Evolutionary conservation across 2,113 vertebrate species (phyloP).

Genomic region (Tamias sibiricus): DNA sequence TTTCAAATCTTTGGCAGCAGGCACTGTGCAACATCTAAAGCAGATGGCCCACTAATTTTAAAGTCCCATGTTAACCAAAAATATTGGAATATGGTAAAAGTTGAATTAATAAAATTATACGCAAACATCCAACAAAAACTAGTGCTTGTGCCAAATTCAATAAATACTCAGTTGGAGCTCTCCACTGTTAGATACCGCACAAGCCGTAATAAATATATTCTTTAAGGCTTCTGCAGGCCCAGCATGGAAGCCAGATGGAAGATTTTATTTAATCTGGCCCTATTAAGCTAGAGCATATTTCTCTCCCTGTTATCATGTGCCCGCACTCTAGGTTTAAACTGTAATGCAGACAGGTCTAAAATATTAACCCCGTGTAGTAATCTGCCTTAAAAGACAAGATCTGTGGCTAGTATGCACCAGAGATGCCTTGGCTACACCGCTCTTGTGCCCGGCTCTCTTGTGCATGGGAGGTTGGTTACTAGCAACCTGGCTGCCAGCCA

Average conservation of each 20-base stretch:
- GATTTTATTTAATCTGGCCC: constrained; percentile 60
- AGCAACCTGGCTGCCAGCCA: neutral
- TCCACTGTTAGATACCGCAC: neutral
- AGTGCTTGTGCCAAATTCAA: constrained; percentile 69
- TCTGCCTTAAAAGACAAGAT: neutral
- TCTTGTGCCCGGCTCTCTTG: neutral
- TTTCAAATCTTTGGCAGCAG: constrained; percentile 69
- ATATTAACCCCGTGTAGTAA: neutral
- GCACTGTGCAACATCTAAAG: constrained; percentile 52
- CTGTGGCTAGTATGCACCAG: fast-evolving
- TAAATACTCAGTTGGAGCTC: constrained; percentile 63
- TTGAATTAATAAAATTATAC: constrained; percentile 81
- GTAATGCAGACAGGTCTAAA: neutral
- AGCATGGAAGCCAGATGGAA: constrained; percentile 68
- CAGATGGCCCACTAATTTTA: constrained; percentile 79
- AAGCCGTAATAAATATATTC: constrained; percentile 53
- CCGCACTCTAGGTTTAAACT: neutral
- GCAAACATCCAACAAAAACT: constrained; percentile 79
- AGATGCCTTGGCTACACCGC: too few relatives aligned
- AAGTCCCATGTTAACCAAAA: constrained; percentile 75
- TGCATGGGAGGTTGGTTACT: fast-evolving
- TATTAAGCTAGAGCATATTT: constrained; percentile 22
- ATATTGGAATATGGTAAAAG: constrained; percentile 80
- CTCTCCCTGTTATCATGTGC: neutral
- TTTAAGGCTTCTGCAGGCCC: constrained; percentile 54